Percentiles rank a stretch among this genome's conserved stretches.
Evolutionary conservation across 2,113 vertebrate species (phyloP).

Genomic region (Pelusios castaneus): DNA sequence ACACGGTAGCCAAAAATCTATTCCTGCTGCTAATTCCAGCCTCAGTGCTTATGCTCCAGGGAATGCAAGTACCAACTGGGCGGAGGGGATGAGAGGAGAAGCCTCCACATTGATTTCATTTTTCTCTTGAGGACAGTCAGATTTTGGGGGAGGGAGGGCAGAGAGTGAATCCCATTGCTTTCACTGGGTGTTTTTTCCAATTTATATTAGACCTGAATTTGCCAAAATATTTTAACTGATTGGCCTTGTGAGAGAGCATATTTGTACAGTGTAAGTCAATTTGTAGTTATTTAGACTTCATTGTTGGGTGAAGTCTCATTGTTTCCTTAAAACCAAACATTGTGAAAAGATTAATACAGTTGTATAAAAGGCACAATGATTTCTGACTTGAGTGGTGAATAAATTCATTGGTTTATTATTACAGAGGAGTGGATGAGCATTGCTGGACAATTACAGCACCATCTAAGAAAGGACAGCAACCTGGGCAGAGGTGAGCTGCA

Average conservation of each 20-base stretch:
- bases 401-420: background rate
- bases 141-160: no score
- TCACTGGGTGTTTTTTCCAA: background rate
- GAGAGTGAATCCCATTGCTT: background rate
- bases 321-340: slow-evolving; percentile 5
- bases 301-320: background rate
- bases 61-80: background rate
- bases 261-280: background rate
- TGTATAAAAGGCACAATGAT: background rate
- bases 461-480: background rate
- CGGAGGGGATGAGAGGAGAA: background rate
- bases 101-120: background rate
- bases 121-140: background rate
- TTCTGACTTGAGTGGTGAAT: background rate
- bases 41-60: background rate
- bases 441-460: background rate
- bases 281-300: background rate
- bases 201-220: background rate
- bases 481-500: background rate
- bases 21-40: background rate
- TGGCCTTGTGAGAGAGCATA: background rate
- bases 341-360: background rate
- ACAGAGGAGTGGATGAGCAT: background rate
- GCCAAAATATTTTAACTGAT: background rate
- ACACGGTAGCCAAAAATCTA: background rate